phyloP scores from a whole-genome alignment of 2,113 vertebrate genomes.

The Oxygymnocypris stewartii region DNA sequence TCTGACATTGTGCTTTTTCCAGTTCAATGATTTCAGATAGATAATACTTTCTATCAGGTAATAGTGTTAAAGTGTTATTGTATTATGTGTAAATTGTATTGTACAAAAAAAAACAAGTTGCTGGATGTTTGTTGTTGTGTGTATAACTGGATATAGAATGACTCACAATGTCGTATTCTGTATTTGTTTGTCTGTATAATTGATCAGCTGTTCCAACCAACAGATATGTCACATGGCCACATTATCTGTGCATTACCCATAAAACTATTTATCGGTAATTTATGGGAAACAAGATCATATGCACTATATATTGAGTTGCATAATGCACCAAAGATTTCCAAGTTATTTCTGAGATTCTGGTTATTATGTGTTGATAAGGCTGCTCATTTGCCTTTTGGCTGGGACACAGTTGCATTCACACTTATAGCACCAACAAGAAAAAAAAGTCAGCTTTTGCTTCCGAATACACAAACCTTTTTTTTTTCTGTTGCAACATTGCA shows the following conservation, averaged over 20 bases:
- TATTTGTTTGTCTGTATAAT: not conserved
- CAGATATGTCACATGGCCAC: not conserved
- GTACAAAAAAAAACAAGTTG: too few relatives aligned
- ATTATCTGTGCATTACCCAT: not conserved
- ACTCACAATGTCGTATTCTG: not conserved
- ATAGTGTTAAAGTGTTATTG: too few relatives aligned
- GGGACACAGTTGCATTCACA: not conserved
- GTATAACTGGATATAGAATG: not conserved
- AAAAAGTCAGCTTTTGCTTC: not conserved
- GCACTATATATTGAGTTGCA: not conserved
- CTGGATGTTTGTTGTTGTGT: too few relatives aligned
- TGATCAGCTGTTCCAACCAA: not conserved
- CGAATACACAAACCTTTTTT: not conserved
- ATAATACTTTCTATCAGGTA: too few relatives aligned
- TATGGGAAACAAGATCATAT: not conserved
- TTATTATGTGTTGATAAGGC: not conserved
- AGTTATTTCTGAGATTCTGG: not conserved
- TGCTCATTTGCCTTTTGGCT: not conserved
- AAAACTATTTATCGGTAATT: not conserved
- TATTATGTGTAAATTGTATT: too few relatives aligned
- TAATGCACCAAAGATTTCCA: not conserved
- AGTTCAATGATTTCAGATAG: too few relatives aligned
- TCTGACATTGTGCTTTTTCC: too few relatives aligned
- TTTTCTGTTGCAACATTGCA: not conserved
- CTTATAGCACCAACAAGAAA: not conserved